A percentile compares a stretch with the other conserved stretches of the same genome.
Conservation (phyloP, 2,113 vertebrate species). For the Lophura nycthemera region DNA sequence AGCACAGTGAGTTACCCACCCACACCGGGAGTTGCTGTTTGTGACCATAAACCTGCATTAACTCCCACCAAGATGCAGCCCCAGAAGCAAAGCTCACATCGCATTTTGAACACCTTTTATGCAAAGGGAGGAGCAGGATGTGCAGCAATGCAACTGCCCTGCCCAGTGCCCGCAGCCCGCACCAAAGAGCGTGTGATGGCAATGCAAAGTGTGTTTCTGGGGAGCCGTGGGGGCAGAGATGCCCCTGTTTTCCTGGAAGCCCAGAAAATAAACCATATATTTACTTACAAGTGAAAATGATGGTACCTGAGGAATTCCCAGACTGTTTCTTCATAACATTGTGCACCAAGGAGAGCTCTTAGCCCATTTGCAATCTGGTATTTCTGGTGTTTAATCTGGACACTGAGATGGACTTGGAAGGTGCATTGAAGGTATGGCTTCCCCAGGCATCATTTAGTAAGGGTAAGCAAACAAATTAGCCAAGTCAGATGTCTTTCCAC, state of each 20-base stretch:
- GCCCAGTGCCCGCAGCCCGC: not conserved
- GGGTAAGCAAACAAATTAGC: not conserved
- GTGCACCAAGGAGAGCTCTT: too few relatives aligned
- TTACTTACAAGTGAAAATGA: not conserved
- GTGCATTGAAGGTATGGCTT: not conserved
- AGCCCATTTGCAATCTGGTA: not conserved
- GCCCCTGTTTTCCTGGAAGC: not conserved
- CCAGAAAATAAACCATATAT: not conserved
- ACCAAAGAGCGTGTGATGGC: too few relatives aligned
- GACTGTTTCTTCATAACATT: not conserved
- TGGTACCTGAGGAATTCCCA: not conserved
- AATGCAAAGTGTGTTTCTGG: not conserved
- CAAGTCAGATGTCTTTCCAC: not conserved
- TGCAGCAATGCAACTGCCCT: not conserved
- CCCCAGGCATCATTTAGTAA: not conserved
- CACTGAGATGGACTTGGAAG: not conserved
- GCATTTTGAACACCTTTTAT: not conserved
- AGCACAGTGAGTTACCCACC: not conserved
- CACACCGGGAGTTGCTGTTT: rapidly evolving
- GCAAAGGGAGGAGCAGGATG: rapidly evolving
- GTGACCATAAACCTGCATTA: not conserved
- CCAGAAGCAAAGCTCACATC: not conserved
- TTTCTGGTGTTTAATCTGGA: not conserved
- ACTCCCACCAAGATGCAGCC: not conserved
- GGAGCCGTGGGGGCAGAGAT: not conserved